Percentiles rank a stretch among this genome's conserved stretches.
Conservation (phyloP, 2,113 vertebrate genomes). For the Alexandromys fortis region DNA sequence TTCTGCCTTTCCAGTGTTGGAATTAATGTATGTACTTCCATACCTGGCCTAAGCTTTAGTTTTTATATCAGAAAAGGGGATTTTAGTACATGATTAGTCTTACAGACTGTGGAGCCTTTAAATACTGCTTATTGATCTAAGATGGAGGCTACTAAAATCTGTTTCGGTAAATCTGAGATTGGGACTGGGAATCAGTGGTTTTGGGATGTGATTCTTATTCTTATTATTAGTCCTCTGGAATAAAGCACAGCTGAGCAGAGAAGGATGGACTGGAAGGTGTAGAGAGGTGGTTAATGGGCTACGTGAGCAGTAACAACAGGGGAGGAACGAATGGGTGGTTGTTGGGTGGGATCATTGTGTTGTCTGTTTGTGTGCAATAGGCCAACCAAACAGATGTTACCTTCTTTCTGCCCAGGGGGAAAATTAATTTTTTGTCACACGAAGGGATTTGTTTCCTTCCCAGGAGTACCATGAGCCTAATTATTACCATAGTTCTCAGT, state of each 20-base stretch:
- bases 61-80: not conserved
- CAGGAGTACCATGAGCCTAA: constrained; percentile 44
- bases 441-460: constrained; percentile 53
- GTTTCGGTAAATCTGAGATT: not conserved
- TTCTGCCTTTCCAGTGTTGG: not conserved
- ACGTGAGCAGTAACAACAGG: not conserved
- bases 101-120: not conserved
- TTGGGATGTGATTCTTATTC: constrained; percentile 46
- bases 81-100: not conserved
- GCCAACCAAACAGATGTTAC: not conserved
- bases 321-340: not conserved
- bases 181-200: not conserved
- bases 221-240: not conserved
- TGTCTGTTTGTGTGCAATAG: not conserved
- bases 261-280: not conserved
- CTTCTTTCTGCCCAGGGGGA: not conserved
- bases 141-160: not conserved
- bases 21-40: not conserved
- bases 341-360: not conserved
- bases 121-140: not conserved
- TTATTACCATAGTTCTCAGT: constrained; percentile 52
- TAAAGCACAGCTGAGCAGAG: constrained; percentile 19
- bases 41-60: not conserved
- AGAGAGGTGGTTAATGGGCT: not conserved
- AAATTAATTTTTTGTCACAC: constrained; percentile 47